Base-by-base conservation (phyloP, 2,888 invertebrate genomes). In the Coremacera marginata region DNA sequence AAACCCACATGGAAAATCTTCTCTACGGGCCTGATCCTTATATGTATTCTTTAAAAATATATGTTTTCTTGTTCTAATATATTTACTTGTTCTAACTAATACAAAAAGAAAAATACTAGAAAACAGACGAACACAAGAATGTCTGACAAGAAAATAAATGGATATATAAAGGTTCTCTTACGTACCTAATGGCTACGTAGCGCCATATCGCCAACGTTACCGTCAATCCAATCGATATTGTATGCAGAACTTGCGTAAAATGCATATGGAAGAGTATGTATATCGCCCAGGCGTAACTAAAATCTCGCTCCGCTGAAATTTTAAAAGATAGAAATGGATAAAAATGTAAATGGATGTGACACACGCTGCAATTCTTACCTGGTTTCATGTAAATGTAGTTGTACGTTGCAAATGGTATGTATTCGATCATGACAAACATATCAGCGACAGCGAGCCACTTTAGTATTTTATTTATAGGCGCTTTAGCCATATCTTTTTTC, bases 131-230 rank as follows among this genome's bases (percentile, higher is more conserved):
- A 44, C 11, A 44, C 44, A 44, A 44, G 14, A 44, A 44, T 44
- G 11, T 44, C 0, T 14, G 44, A 44, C 44, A 11, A 44, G 5
- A 44, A 44, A 44, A 11, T 44, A 11, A 44, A 44, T 44, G 44
- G 11, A 44, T 14, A 44, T 44, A 11, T 2, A 2, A 44, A 44
- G 8, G 31, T 37, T 14, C n/a, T 11, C 11, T 1, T 3, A 72
- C 72, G 92, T 90, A 95, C 95, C 94, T 94, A 87, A 96, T 94
- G 80, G 94, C 95, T 75, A 97, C 92, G 88, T 95, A 97, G 14
- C 98, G 92, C 96, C 98, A 98, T 14, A 98, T 93, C 0, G 98
- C 98, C 80, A 98, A 89, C 0, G 95, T 95, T 3, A 98, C 95
- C 0, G 98, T 98, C 83, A 98, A 89, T 91, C 96, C 97, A 84